Percentiles rank a stretch among this genome's conserved stretches.
phyloP scores from a whole-genome alignment of 2,113 vertebrate genomes.

The Gallinago jamesoni region DNA sequence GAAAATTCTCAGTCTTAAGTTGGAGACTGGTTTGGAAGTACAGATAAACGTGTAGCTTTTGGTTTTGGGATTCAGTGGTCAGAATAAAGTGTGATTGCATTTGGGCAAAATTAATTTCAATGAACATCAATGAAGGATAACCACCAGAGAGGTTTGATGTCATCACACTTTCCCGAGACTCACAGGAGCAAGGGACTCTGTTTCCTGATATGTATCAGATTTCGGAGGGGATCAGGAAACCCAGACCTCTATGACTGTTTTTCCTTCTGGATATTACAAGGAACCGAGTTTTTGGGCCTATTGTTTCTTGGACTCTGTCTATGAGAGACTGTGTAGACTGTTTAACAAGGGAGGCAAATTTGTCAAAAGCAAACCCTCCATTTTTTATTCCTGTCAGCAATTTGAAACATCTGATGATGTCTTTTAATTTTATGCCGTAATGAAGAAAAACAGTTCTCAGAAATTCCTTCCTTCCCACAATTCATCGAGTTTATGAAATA shows the following conservation, averaged over 20 bases:
- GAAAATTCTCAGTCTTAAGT: not conserved
- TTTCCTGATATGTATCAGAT: not conserved
- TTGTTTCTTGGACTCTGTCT: not conserved
- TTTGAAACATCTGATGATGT: not conserved
- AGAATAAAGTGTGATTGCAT: not conserved
- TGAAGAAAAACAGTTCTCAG: not conserved
- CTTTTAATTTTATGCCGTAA: not conserved
- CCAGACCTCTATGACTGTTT: not conserved
- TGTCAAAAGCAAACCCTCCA: too few species aligned
- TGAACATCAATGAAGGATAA: not conserved
- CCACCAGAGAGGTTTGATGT: not conserved
- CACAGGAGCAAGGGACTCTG: not conserved
- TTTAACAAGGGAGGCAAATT: too few species aligned
- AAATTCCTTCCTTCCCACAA: not conserved
- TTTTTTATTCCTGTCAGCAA: not conserved
- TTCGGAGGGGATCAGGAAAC: not conserved
- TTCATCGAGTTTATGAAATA: not conserved
- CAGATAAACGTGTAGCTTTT: not conserved
- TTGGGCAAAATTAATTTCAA: not conserved
- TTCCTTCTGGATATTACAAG: not conserved
- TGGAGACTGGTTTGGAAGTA: not conserved
- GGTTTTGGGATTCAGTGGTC: not conserved
- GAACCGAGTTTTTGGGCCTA: not conserved
- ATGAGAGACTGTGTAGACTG: not conserved
- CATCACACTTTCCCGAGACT: not conserved